phyloP scores from a whole-genome alignment of 2,113 vertebrate species.

The Pituophis catenifer region DNA sequence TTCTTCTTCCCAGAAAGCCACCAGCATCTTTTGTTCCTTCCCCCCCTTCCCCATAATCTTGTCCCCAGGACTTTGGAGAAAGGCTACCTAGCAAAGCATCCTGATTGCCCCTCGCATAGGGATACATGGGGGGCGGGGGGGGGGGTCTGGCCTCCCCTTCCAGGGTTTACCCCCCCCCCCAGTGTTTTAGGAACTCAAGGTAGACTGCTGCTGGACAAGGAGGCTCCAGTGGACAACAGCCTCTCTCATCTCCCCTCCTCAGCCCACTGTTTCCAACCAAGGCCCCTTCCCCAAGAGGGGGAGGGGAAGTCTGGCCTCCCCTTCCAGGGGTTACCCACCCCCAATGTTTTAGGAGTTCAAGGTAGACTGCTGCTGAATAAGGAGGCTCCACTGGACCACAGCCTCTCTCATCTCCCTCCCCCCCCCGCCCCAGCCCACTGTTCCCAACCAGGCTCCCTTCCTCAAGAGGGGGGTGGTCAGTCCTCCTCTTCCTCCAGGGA shows the following conservation, averaged over 20 bases:
- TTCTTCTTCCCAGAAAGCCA: neutral
- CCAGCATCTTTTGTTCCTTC: neutral
- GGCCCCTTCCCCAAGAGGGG: too few relatives aligned
- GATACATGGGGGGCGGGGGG: neutral
- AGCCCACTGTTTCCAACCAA: neutral
- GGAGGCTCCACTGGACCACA: neutral
- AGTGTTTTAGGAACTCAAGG: too few relatives aligned
- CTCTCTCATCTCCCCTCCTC: too few relatives aligned
- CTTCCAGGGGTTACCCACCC: too few relatives aligned
- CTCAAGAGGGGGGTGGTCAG: too few relatives aligned
- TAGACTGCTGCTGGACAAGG: neutral
- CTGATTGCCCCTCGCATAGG: too few relatives aligned
- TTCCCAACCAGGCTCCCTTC: neutral
- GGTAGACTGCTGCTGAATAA: neutral
- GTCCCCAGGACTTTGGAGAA: neutral
- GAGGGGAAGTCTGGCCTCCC: too few relatives aligned
- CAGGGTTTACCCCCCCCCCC: fast-evolving
- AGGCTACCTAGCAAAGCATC: neutral
- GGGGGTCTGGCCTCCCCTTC: neutral
- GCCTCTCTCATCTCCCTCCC: neutral
- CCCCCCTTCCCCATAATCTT: too few relatives aligned
- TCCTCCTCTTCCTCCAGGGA: fast-evolving
- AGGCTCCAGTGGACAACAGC: neutral
- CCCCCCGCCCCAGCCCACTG: neutral
- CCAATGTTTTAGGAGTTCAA: too few relatives aligned